A percentile compares a stretch with the other conserved stretches of the same genome.
These are phyloP conservation scores for Halictus ligatus DNA, from an alignment of 2,888 invertebrate species.

Conservation along the genomic window DNA sequence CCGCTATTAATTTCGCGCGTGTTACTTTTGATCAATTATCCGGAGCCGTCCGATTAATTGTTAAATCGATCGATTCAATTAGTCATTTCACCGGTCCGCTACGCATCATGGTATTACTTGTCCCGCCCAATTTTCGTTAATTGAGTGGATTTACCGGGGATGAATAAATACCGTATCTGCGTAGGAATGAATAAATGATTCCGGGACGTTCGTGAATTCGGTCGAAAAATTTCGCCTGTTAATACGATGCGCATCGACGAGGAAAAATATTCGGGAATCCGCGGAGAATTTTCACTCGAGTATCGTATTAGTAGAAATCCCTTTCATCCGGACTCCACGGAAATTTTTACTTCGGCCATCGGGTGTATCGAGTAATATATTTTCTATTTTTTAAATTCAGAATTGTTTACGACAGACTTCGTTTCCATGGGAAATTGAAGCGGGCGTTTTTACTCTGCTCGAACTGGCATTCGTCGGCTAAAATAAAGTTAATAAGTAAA, in stretches of 20 bases:
- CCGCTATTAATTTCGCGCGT: slow-evolving; percentile 23
- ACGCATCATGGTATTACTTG: slow-evolving; percentile 2
- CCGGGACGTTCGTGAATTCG: not conserved
- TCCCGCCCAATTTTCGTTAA: slow-evolving; percentile 37
- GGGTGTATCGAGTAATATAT: not conserved
- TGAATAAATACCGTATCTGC: not conserved
- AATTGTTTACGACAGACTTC: not conserved
- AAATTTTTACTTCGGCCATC: not conserved
- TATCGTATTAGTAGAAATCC: not conserved
- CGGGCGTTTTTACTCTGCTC: not conserved
- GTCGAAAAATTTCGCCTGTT: not conserved
- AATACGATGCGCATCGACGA: not conserved
- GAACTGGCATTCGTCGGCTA: not conserved
- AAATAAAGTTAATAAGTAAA: not conserved
- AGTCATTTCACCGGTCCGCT: slow-evolving; percentile 24
- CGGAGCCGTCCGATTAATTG: slow-evolving; percentile 28
- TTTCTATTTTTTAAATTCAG: not conserved
- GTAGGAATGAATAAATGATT: not conserved
- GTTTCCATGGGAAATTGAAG: not conserved
- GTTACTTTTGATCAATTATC: slow-evolving; percentile 37
- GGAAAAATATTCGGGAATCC: not conserved
- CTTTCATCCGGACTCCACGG: not conserved
- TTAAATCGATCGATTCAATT: slow-evolving; percentile 36
- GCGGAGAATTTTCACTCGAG: not conserved
- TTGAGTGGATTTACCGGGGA: slow-evolving; percentile 26